Evolutionary conservation across 1,140 invertebrate genomes (phyloP).

Genomic region (Zaprionus tsacasi): DNA sequence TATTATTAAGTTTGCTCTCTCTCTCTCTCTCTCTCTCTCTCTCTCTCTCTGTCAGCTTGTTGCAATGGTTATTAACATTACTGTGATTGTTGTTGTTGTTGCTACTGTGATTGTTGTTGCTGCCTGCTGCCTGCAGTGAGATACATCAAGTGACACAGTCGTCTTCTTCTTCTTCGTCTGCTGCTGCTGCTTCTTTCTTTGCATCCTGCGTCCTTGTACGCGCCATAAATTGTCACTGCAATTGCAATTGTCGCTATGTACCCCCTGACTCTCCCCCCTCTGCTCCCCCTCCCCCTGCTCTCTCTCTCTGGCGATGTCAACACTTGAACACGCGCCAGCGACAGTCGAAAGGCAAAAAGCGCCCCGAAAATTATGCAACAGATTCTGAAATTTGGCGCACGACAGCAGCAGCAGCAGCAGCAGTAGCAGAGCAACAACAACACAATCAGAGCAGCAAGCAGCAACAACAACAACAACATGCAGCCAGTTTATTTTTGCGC

Average conservation of each 20-base stretch:
- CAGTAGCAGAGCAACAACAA: constrained; percentile 2
- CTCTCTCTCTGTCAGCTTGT: neutral
- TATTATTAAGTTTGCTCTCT: constrained; percentile 58
- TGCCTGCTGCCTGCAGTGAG: constrained; percentile 27
- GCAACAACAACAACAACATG: neutral
- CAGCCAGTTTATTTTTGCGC: constrained; percentile 74
- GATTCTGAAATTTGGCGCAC: constrained; percentile 70
- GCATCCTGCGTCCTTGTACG: constrained; percentile 12
- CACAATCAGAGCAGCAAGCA: constrained; percentile 13
- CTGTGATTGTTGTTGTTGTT: constrained; percentile 3
- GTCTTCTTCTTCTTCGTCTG: constrained; percentile 21
- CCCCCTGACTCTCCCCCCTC: neutral
- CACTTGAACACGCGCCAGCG: constrained; percentile 77
- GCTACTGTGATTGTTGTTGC: neutral
- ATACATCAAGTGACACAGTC: constrained; percentile 49
- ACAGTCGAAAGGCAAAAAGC: constrained; percentile 53
- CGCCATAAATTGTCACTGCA: constrained; percentile 71
- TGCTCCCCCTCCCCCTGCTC: neutral
- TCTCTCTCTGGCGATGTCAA: constrained; percentile 60
- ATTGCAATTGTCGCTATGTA: constrained; percentile 63
- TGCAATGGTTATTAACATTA: constrained; percentile 6
- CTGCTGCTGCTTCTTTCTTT: neutral
- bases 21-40: neutral
- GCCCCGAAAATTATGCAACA: constrained; percentile 75
- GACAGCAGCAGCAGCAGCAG: constrained; percentile 28